These are phyloP conservation scores for Odocoileus virginianus DNA, from an alignment of 2,113 vertebrate species.

Conservation along the genomic window DNA sequence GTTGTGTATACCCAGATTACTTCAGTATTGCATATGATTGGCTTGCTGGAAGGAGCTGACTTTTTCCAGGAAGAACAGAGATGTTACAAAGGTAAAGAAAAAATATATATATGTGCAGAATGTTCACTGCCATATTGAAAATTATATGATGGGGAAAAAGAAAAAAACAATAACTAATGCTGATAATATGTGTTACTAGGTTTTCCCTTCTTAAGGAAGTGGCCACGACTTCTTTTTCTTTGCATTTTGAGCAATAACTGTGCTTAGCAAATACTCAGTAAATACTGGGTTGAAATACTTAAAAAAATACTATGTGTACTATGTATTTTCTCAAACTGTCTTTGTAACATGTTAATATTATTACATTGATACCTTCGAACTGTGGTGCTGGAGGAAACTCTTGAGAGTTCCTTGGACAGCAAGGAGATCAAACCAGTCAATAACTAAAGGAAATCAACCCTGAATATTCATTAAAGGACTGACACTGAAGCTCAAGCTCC, in stretches of 20 bases:
- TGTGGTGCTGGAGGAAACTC: not conserved
- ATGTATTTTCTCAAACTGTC: not conserved
- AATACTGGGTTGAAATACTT: not conserved
- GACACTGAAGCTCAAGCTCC: not conserved
- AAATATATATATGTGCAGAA: not conserved
- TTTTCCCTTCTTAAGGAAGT: not conserved
- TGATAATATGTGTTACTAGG: not conserved
- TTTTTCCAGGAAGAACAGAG: not conserved
- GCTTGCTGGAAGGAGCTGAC: not conserved
- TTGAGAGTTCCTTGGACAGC: not conserved
- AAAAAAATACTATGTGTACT: not conserved
- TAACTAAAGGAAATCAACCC: not conserved
- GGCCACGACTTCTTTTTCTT: not conserved
- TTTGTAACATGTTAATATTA: not conserved
- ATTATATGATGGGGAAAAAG: not conserved
- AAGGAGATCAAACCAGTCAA: not conserved
- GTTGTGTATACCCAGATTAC: not conserved
- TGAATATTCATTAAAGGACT: not conserved
- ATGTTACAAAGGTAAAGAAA: not conserved
- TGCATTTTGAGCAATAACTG: not conserved
- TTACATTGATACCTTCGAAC: not conserved
- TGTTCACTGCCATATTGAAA: not conserved
- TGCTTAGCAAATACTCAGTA: not conserved
- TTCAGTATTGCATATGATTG: not conserved
- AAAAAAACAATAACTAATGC: not conserved